phyloP scores from a whole-genome alignment of 2,888 invertebrate genomes.

The Heliconius ethilla region DNA sequence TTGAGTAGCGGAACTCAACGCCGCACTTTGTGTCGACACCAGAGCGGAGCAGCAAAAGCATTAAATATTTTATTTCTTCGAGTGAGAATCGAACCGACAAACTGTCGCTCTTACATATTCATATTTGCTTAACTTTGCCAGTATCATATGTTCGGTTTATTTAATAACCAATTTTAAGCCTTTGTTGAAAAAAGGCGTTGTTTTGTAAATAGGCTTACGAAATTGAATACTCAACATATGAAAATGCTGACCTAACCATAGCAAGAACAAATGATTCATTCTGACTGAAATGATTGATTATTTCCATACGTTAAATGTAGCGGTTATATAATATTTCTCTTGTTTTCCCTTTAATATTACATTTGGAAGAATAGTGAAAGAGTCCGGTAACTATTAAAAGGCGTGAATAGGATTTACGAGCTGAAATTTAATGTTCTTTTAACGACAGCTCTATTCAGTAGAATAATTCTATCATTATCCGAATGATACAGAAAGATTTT shows the following conservation, averaged over 20 bases:
- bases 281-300: not conserved
- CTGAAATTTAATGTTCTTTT: conserved; percentile 46
- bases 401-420: conserved; percentile 48
- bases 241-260: conserved; percentile 15
- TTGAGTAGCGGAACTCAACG: too few relatives aligned
- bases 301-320: not conserved
- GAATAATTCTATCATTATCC: conserved; percentile 41
- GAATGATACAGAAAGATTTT: conserved; percentile 41
- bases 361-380: conserved; percentile 21
- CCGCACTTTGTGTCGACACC: too few relatives aligned
- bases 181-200: not conserved
- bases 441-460: conserved; percentile 44
- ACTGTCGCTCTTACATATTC: too few relatives aligned
- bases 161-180: not conserved
- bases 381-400: conserved; percentile 35
- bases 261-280: conserved; percentile 24
- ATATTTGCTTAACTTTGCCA: too few relatives aligned
- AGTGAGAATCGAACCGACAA: too few relatives aligned
- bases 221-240: conserved; percentile 14
- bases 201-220: conserved; percentile 9
- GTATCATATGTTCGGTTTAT: not conserved
- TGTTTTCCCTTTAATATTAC: conserved; percentile 9
- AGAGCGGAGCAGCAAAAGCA: too few relatives aligned
- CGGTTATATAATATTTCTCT: not conserved
- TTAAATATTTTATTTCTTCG: too few relatives aligned